Percentiles rank a stretch among this genome's conserved stretches.
These are phyloP conservation scores for Cnemophilus loriae DNA, from an alignment of 2,113 vertebrate genomes.

Conservation along the genomic window DNA sequence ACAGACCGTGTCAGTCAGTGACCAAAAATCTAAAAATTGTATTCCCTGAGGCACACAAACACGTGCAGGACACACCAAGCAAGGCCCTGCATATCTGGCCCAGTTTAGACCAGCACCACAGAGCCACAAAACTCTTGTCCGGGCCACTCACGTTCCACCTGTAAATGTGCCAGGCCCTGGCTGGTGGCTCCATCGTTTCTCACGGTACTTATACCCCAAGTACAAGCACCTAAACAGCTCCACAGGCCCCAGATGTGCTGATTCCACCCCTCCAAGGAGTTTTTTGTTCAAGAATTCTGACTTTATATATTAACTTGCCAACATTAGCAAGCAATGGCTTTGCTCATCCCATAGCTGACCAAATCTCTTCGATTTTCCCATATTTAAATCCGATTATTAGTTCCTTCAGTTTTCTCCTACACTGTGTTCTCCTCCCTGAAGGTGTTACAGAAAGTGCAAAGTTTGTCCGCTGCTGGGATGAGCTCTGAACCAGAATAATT, in stretches of 20 bases:
- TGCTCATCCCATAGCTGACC: background rate
- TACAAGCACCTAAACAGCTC: background rate
- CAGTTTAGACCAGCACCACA: background rate
- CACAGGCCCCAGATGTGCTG: background rate
- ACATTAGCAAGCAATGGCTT: background rate
- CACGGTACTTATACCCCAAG: accelerated
- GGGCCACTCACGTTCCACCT: accelerated
- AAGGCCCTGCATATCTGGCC: background rate
- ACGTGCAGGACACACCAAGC: accelerated
- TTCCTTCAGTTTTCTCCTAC: background rate
- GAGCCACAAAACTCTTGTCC: background rate
- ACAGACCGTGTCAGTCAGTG: background rate
- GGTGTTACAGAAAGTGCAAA: background rate
- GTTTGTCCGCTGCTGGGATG: background rate
- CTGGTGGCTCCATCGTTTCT: background rate
- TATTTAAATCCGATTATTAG: background rate
- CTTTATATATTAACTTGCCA: background rate
- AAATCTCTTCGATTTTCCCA: background rate
- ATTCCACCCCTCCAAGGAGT: background rate
- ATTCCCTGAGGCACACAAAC: background rate
- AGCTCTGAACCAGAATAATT: background rate
- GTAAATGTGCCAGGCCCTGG: accelerated
- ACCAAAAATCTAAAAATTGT: background rate
- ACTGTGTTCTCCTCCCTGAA: background rate
- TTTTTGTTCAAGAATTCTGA: background rate